A percentile compares a stretch with the other conserved stretches of the same genome.
Conservation (phyloP, 1,140 invertebrate species). For the Drosophila navojoa region DNA sequence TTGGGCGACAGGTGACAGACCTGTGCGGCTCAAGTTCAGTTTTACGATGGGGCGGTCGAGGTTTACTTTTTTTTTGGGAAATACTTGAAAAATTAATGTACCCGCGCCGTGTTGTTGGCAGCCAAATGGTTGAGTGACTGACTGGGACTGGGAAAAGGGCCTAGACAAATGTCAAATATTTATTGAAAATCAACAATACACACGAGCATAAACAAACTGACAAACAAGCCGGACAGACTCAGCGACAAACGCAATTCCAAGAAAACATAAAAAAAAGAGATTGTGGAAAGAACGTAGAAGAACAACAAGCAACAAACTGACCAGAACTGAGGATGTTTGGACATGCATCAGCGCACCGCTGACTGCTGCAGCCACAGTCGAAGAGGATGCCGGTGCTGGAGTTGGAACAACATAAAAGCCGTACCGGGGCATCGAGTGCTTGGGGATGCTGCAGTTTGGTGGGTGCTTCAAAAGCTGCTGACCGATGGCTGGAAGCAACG, state of each 20-base stretch:
- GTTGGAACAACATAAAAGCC: slow-evolving; percentile 50
- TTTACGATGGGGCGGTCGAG: slow-evolving; percentile 33
- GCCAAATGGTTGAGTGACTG: slow-evolving; percentile 58
- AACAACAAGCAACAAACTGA: slow-evolving; percentile 67
- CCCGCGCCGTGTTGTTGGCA: slow-evolving; percentile 72
- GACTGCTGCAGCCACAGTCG: not conserved
- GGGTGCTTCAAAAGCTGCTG: slow-evolving; percentile 74
- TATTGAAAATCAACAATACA: slow-evolving; percentile 76
- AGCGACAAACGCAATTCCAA: slow-evolving; percentile 72
- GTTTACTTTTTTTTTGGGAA: not conserved
- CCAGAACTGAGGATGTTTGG: slow-evolving; percentile 82
- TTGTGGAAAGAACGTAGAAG: slow-evolving; percentile 41
- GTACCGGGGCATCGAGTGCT: slow-evolving; percentile 47
- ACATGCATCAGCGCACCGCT: slow-evolving; percentile 69
- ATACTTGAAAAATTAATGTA: slow-evolving; percentile 79
- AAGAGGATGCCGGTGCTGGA: not conserved
- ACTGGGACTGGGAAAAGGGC: slow-evolving; percentile 60
- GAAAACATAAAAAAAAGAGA: slow-evolving; percentile 79
- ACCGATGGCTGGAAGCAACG: slow-evolving; percentile 34
- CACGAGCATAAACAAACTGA: slow-evolving; percentile 74
- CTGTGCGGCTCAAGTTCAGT: slow-evolving; percentile 8
- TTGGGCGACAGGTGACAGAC: slow-evolving; percentile 54
- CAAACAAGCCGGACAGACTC: slow-evolving; percentile 61
- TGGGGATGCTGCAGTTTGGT: slow-evolving; percentile 53
- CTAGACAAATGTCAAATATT: slow-evolving; percentile 83